Base-by-base conservation (phyloP, 2,888 invertebrate genomes). In the Cantharis rufa region DNA sequence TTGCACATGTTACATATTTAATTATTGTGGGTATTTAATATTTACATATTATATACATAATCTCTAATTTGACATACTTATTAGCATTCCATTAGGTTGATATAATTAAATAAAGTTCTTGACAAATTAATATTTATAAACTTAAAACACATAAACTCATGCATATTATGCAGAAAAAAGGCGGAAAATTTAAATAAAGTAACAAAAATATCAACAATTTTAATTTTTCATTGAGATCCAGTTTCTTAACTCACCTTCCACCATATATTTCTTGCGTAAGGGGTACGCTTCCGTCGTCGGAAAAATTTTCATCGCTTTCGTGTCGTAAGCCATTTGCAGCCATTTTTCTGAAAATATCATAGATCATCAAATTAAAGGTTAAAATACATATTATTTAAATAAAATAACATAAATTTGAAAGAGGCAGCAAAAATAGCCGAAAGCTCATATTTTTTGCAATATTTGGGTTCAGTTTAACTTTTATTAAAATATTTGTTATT, bases 251-350 rank as follows among this genome's bases (percentile, higher is more conserved):
- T 89, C 90, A 97, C 97, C 96, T 96, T 90, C 96, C 96, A 81
- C 95, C 95, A 87, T 97, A 96, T 85, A 96, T 95, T 86, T 96
- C 96, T 86, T 95, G 94, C 80, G 94, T 94, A 85, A 96, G 92
- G 80, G 96, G 96, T 80, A 95, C 93, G 84, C 94, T 94, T 89
- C 96, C 96, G 86, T 96, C 96, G 88, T 96, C 96, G 62, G 95
- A 94, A 86, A 92, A 92, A 88, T 95, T 94, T 84, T 93, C 91
- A 87, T 94, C 93, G 88, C 94, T 93, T 84, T 92, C 93, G 88
- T 93, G 93, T 88, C 91, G 90, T 84, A 90, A 87, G 76, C 91
- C 92, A 88, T 94, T 91, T n/a, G 64, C 32, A 88, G 93, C 91
- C 93, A 93, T 93, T 79, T 82, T 74, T 16, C 74, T 74, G 74